Base-by-base conservation (phyloP, 2,113 vertebrate genomes). In the Nothobranchius furzeri region DNA sequence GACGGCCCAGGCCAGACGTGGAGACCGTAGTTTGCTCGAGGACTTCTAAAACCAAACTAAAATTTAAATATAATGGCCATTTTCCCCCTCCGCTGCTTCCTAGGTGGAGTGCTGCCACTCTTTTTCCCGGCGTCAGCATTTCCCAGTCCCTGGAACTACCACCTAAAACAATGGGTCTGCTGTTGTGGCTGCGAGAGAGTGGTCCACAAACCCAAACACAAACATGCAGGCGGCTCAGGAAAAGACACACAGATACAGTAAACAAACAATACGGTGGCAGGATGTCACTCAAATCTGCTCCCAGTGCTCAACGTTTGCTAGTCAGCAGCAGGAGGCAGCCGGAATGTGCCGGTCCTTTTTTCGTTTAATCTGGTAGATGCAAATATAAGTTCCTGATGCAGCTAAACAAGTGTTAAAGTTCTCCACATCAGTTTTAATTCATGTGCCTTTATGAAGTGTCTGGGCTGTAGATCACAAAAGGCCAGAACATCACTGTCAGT, bases 191-290 rank as follows among this genome's bases (percentile, higher is more conserved):
- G 79, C 76, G 59, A 72, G 63, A 47, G 43, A 74, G 75, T 81
- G 67, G 57, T 50, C 73, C 79, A 71, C 70, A 81, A 87, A 87
- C 83, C 79, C 74, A 81, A 88, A 90, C 73, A 85, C 87, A 89
- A 92, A 86, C 84, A 89, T 7, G 70, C 50, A 73, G 76, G 76
- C 62, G 60, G 71, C 73, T 63, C 68, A 81, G 77, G 78, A 63
- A 76, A 72, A 63, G 61, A 59, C 62, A 66, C 42, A 67, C 20
- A 37, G 74, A 84, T 55, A 76, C 75, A 78, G 76, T 68, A 88
- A 90, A 89, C 87, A 90, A 91, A 93, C 89, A 91, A 64, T 36
- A 70, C 37, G 3, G 64, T 72, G 80, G 81, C 83, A 77, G 72
- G 76, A 70, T 84, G 87, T 91, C 87, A 88, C 61, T 87, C 81